phyloP scores from a whole-genome alignment of 2,113 vertebrate genomes.

The Toxostoma redivivum region DNA sequence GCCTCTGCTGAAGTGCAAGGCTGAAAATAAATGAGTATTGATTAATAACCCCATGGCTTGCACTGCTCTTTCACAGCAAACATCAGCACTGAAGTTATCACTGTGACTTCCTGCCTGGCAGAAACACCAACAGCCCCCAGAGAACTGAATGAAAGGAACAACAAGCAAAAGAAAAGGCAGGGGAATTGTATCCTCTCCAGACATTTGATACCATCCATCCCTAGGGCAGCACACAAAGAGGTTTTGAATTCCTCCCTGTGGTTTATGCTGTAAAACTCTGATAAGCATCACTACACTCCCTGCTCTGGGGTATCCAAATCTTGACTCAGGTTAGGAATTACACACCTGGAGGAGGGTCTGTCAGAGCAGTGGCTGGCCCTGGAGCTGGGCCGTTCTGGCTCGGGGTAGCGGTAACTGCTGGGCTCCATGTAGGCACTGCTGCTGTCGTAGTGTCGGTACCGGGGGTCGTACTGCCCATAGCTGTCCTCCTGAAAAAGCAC shows the following conservation, averaged over 20 bases:
- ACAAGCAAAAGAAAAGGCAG: neutral
- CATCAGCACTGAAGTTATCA: neutral
- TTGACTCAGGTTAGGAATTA: accelerated
- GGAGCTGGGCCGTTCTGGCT: conserved; percentile 86
- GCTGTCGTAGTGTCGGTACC: conserved; percentile 79
- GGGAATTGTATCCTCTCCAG: neutral
- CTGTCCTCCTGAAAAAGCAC: conserved; percentile 71
- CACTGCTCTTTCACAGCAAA: neutral
- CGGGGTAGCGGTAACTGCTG: conserved; percentile 70
- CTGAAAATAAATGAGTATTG: neutral
- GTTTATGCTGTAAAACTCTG: neutral
- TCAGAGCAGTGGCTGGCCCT: conserved; percentile 92
- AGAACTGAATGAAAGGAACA: neutral
- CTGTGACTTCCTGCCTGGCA: neutral
- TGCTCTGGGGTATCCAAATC: neutral
- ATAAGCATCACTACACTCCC: neutral
- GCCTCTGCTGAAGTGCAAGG: neutral
- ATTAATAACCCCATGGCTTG: neutral
- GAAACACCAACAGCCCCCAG: neutral
- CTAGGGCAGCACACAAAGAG: neutral
- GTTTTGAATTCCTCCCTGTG: neutral
- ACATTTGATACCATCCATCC: accelerated
- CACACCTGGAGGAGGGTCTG: conserved; percentile 84
- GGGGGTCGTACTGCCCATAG: conserved; percentile 79
- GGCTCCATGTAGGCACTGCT: conserved; percentile 71